Base-by-base conservation (phyloP, 2,888 invertebrate species). In the Bembecia ichneumoniformis region DNA sequence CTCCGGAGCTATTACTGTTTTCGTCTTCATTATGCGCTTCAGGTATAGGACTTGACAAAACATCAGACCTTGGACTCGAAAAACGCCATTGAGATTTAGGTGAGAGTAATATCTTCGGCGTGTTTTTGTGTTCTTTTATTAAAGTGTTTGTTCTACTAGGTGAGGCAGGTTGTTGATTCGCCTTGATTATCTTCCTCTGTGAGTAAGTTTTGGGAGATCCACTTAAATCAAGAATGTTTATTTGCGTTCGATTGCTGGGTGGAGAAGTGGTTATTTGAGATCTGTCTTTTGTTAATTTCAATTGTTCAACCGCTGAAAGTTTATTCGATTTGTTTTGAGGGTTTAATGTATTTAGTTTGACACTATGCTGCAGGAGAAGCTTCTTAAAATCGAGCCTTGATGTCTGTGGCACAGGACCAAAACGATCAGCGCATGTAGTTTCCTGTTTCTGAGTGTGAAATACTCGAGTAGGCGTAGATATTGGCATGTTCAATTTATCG, bases 301-400 rank as follows among this genome's bases (percentile, higher is more conserved):
- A 71, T 69, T 94, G 91, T 72, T 95, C 95, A 1, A 95, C 94
- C 4, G 94, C 95, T 5, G 94, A 94, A 3, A 92, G 65, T 68
- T 91, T 91, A 48, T 83, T 84, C 0, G 91, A 83, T 53, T 91
- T 91, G 46, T 71, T 82, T 64, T 89, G 88, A 34, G 89, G 83
- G 43, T 80, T 80, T 52, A 89, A 80, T 13, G 88, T 84, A 55
- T 83, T 88, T 0, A 88, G 71, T 69, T 92, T 92, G 1, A 91
- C 90, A 59, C 93, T 93, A 62, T 94, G 94, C 63, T 94, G 92
- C 35, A 95, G 81, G 17, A 95, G 82, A 11, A 95, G 82, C 64
- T 92, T 91, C 71, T 96, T 96, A 71, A 96, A 96, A 77, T 96
- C 95, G 67, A 94, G 87, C 53, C 95, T 88, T 1, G 94, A 94